A percentile compares a stretch with the other conserved stretches of the same genome.
These are phyloP conservation scores for Prunella fulvescens DNA, from an alignment of 2,113 vertebrate species.

Conservation along the genomic window DNA sequence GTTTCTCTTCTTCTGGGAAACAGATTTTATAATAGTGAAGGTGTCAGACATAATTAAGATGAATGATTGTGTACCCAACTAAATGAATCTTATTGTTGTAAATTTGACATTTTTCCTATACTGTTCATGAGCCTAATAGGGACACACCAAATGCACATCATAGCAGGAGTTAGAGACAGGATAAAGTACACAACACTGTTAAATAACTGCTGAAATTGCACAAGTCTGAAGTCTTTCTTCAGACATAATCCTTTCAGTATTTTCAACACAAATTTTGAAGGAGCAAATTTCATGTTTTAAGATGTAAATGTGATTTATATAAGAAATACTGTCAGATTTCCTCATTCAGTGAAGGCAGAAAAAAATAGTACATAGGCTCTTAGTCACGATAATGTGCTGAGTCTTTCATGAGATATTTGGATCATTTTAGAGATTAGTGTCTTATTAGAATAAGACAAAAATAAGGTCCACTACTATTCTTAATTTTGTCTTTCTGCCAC, in stretches of 20 bases:
- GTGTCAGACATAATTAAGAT: conserved; percentile 66
- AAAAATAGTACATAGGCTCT: background rate
- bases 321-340: background rate
- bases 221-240: background rate
- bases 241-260: background rate
- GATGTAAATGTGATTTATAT: background rate
- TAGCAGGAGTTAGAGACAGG: background rate
- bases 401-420: background rate
- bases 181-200: background rate
- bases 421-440: background rate
- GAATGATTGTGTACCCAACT: conserved; percentile 34
- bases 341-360: background rate
- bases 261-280: background rate
- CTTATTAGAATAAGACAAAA: background rate
- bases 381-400: background rate
- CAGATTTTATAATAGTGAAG: conserved; percentile 4
- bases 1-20: conserved; percentile 36
- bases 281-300: background rate
- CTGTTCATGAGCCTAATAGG: conserved; percentile 27
- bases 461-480: background rate
- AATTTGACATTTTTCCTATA: conserved; percentile 64
- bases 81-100: conserved; percentile 58
- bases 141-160: conserved; percentile 44
- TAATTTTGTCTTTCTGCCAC: background rate
- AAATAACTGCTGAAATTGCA: conserved; percentile 20